Percentiles rank a stretch among this genome's conserved stretches.
Evolutionary conservation across 2,888 invertebrate genomes (phyloP).

Genomic region (Sicus ferrugineus): DNA sequence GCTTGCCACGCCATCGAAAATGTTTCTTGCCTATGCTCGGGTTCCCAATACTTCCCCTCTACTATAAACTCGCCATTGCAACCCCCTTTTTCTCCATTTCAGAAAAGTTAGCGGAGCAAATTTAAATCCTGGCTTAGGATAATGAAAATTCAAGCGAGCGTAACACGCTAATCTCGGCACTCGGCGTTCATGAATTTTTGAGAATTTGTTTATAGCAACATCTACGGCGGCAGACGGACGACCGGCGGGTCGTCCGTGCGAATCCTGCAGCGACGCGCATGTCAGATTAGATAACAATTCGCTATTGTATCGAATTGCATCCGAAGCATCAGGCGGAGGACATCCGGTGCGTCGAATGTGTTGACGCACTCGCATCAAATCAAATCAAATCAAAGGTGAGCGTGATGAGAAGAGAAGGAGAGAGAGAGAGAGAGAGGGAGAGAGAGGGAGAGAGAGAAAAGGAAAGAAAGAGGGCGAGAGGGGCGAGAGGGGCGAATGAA

Average conservation of each 20-base stretch:
- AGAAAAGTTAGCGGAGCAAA: not conserved
- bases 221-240: conserved; percentile 40
- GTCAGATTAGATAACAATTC: conserved; percentile 54
- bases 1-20: too few species aligned
- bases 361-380: conserved; percentile 37
- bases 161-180: conserved; percentile 62
- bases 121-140: conserved; percentile 55
- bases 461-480: not conserved
- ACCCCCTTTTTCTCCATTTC: conserved; percentile 15
- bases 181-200: conserved; percentile 43
- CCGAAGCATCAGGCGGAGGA: conserved; percentile 39
- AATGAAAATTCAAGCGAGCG: conserved; percentile 63
- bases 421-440: conserved; percentile 9
- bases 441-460: not conserved
- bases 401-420: not conserved
- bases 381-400: not conserved
- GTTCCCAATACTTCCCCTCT: too few species aligned
- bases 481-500: conserved; percentile 34
- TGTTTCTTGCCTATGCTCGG: too few species aligned
- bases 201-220: conserved; percentile 55
- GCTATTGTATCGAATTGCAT: conserved; percentile 43
- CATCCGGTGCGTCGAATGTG: conserved; percentile 37
- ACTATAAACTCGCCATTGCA: too few species aligned
- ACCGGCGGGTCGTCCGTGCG: not conserved
- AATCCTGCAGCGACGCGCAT: conserved; percentile 43